phyloP scores from a whole-genome alignment of 2,888 invertebrate genomes.

The Tetragonisca angustula region DNA sequence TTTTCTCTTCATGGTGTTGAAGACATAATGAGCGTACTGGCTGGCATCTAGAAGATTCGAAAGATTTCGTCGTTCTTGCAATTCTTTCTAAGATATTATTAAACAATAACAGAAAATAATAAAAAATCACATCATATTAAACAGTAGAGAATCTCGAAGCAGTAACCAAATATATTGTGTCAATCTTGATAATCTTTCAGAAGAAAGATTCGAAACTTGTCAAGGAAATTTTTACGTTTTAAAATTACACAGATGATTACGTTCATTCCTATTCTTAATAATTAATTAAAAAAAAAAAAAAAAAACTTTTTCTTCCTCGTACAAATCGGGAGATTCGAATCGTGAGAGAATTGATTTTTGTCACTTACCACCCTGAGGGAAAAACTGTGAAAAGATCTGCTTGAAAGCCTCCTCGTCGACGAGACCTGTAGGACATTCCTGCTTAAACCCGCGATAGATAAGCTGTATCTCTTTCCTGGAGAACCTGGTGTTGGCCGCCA shows the following conservation, averaged over 20 bases:
- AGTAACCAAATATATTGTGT: background rate
- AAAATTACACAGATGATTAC: too few relatives aligned
- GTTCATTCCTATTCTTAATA: background rate
- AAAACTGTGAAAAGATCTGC: slow-evolving; percentile 94
- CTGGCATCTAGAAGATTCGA: slow-evolving; percentile 89
- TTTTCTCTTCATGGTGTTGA: slow-evolving; percentile 95
- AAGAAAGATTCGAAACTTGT: background rate
- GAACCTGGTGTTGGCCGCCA: slow-evolving; percentile 92
- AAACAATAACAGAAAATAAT: background rate
- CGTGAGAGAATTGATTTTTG: background rate
- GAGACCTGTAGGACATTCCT: slow-evolving; percentile 94
- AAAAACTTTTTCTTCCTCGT: background rate
- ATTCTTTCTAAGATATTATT: background rate
- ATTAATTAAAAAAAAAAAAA: background rate
- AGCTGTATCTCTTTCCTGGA: slow-evolving; percentile 93
- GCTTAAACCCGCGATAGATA: slow-evolving; percentile 96
- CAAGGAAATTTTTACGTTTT: background rate
- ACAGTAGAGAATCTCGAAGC: background rate
- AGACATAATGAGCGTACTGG: slow-evolving; percentile 95
- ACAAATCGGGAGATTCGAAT: background rate
- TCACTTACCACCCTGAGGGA: slow-evolving; percentile 92
- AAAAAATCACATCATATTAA: background rate
- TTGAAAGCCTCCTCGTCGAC: slow-evolving; percentile 95
- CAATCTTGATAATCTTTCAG: background rate
- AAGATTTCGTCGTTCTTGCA: background rate